Base-by-base conservation (phyloP, 2,797 vertebrate genomes). In the Carcharodon carcharias region DNA sequence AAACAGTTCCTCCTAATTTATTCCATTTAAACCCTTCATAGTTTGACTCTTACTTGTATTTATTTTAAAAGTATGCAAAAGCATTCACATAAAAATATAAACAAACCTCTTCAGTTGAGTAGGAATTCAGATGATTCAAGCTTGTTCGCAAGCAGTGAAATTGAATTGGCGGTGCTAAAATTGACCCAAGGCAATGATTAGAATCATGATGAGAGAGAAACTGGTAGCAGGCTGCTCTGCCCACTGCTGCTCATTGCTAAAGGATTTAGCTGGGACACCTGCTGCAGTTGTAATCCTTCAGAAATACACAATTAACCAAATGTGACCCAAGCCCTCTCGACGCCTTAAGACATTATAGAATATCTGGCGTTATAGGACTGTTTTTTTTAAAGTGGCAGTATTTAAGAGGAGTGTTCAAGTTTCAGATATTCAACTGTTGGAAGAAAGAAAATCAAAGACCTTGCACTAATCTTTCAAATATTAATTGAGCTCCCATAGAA, bases 211-310 rank as follows among this genome's bases (percentile, higher is more conserved):
- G 12, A 16, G 35, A 35, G 56, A 31, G 61, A 50, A 23, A 7
- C 40, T 85, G 96, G 69, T 93, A 0, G 0, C 95, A 96, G 95
- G 97, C 98, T 97, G 97, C 97, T 96, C 96, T 96, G 82, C 77
- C 96, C 96, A 96, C 96, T 96, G 96, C 97, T 98, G 97, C 98
- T 98, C 96, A 0, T 96, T 96, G 96, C 96, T 97, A 97, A 97
- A 96, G 96, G 97, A 97, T 97, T 97, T 97, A 97, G 96, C 97
- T 96, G 80, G 96, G 96, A 97, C 96, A 96, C 97, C 97, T 97
- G 97, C 96, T 95, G 96, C 54, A 96, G 96, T 92, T 96, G 97
- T 97, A 97, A 96, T 96, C 96, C 96, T 96, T 45, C 96, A 97
- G 97, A 77, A 97, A 97, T 96, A 97, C 96, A 94, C 96, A 97